A percentile compares a stretch with the other conserved stretches of the same genome.
Conservation (phyloP, 2,888 invertebrate species). For the Ennomos quercinarius region DNA sequence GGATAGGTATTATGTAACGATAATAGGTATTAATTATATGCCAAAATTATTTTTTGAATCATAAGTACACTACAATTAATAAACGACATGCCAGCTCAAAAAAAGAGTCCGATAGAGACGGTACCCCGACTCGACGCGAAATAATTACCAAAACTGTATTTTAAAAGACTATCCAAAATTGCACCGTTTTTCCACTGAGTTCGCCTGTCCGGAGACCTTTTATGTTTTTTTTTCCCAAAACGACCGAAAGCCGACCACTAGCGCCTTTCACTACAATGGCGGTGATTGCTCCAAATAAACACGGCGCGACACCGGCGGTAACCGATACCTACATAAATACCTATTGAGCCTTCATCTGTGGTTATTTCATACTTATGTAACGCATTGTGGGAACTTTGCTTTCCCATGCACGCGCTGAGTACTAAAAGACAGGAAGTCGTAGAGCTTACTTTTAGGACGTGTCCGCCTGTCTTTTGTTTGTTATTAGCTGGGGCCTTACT, state of each 20-base stretch:
- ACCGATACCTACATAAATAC: constrained; percentile 45
- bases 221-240: constrained; percentile 27
- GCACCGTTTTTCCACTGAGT: constrained; percentile 10
- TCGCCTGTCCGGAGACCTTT: constrained; percentile 23
- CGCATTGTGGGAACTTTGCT: constrained; percentile 30
- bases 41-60: no score
- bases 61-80: no score
- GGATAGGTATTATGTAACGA: no score
- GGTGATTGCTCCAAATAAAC: constrained; percentile 58
- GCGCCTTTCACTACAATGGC: constrained; percentile 53
- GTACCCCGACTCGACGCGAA: no score
- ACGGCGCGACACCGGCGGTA: constrained; percentile 37
- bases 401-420: constrained; percentile 31
- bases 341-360: constrained; percentile 17
- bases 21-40: no score
- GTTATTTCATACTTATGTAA: constrained; percentile 34
- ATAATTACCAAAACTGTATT: no score
- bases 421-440: constrained; percentile 26
- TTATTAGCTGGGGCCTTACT: neutral
- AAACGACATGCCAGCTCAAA: no score
- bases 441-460: constrained; percentile 23
- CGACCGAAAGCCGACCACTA: constrained; percentile 26
- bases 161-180: no score
- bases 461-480: constrained; percentile 4
- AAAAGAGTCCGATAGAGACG: no score